Base-by-base conservation (phyloP, 2,888 invertebrate genomes). In the Ophion ventricosus region DNA sequence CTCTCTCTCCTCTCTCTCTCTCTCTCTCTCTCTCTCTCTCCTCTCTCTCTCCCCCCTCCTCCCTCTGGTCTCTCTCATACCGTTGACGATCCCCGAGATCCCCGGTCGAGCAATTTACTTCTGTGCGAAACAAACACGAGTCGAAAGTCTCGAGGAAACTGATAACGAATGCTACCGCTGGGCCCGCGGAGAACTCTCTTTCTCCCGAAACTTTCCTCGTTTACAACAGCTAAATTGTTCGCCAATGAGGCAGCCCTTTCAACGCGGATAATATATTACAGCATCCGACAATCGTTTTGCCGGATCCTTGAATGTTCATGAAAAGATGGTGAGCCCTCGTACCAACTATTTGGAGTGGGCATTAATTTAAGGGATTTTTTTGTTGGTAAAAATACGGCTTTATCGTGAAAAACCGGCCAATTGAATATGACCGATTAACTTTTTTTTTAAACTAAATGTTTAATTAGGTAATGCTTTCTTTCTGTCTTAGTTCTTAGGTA, bases 161-260 rank as follows among this genome's bases (percentile, higher is more conserved):
- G 89, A 91, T 92, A 92, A 92, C 89, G 90, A 91, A 84, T 75
- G 49, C 74, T 23, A 54, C 90, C 88, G 87, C 4, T 49, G 87
- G 49, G 49, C 86, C 11, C 43, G 26, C 14, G 14, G 87, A 43
- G 85, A 88, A 87, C 87, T 90, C 88, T 69, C 26, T 40, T 40
- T 63, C 64, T 82, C 81, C 85, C 86, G 86, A 40, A 92, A 91
- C 90, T 92, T 90, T 69, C 85, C 88, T 90, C 92, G 91, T 92
- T 92, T 91, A 90, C 90, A 91, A 91, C 89, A 88, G 87, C 72
- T 86, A 89, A 91, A 91, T 92, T 91, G 89, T 91, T 89, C 87
- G 89, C 88, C 87, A 84, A 86, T 88, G 87, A 89, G 88, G 86
- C 87, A 86, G 86, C 85, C 64, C 80, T 84, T 85, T 84, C 64